These are phyloP conservation scores for Neopipo cinnamomea DNA, from an alignment of 2,113 vertebrate genomes.

Conservation along the genomic window DNA sequence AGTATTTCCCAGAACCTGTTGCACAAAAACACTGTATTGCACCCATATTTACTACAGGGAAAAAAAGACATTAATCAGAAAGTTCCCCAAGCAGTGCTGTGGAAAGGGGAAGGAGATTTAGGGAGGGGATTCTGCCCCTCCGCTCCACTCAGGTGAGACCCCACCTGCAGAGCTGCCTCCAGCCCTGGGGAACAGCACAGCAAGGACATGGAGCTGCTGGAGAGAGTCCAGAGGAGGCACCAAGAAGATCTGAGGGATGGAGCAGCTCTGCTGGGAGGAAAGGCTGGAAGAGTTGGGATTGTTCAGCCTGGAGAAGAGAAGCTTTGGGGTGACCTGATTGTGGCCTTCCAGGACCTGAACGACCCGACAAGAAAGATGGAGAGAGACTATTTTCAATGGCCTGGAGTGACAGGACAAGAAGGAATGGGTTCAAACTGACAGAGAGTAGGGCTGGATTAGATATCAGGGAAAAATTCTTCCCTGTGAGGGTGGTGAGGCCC, in stretches of 20 bases:
- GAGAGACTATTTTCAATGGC: not conserved
- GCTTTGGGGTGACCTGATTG: not conserved
- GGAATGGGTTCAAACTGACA: not conserved
- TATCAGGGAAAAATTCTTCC: rapidly evolving
- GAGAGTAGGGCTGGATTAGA: not conserved
- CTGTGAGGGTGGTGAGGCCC: rapidly evolving
- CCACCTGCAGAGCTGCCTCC: not conserved
- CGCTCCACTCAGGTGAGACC: not conserved
- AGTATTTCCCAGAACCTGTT: not conserved
- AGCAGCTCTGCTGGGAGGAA: not conserved
- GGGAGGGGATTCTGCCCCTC: not conserved
- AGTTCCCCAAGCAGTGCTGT: not conserved
- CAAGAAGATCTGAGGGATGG: not conserved
- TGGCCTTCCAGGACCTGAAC: not conserved
- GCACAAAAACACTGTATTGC: not conserved
- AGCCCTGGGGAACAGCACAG: not conserved
- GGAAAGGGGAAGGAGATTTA: not conserved
- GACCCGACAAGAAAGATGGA: not conserved
- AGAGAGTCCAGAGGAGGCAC: not conserved
- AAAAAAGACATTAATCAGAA: not conserved
- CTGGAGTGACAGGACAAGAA: not conserved
- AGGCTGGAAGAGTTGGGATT: not conserved
- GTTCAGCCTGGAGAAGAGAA: not conserved
- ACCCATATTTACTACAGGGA: not conserved
- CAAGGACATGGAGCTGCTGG: not conserved